Conservation (phyloP, 1,140 invertebrate species). For the Pomphorhynchus laevis region DNA sequence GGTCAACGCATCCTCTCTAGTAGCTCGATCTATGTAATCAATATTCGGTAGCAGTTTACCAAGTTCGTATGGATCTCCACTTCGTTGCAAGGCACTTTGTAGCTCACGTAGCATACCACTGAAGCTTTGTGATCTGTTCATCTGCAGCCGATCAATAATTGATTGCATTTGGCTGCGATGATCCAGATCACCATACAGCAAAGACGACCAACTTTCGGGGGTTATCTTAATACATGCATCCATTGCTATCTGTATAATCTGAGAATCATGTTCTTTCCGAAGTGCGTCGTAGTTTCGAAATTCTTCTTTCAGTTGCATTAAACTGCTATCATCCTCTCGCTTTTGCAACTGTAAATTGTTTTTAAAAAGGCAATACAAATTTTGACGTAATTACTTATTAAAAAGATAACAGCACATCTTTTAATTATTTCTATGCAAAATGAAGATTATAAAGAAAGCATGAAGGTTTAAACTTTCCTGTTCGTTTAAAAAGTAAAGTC, state of each 20-base stretch:
- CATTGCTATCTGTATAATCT: slow-evolving; percentile 42
- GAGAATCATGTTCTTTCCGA: slow-evolving; percentile 73
- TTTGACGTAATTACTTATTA: background rate
- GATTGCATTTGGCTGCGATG: slow-evolving; percentile 97
- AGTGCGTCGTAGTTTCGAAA: slow-evolving; percentile 67
- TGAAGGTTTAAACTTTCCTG: too few relatives aligned
- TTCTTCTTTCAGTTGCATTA: slow-evolving; percentile 93
- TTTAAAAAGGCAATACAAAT: background rate
- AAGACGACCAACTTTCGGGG: slow-evolving; percentile 81
- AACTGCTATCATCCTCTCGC: slow-evolving; percentile 66
- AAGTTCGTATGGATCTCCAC: slow-evolving; percentile 47
- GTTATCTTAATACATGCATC: slow-evolving; percentile 76
- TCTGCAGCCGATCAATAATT: slow-evolving; percentile 35
- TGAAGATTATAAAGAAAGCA: slow-evolving; percentile 6
- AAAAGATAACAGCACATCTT: background rate
- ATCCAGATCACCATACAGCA: slow-evolving; percentile 61
- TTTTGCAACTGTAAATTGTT: slow-evolving; percentile 39
- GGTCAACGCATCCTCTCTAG: too few relatives aligned
- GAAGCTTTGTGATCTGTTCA: background rate
- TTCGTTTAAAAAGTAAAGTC: slow-evolving; percentile 4
- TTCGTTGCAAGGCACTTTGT: slow-evolving; percentile 53
- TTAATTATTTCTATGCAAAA: background rate
- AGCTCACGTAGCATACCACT: slow-evolving; percentile 31
- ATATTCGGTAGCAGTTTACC: slow-evolving; percentile 25
- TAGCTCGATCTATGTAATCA: too few relatives aligned